Base-by-base conservation (phyloP, 1,140 invertebrate species). In the Aplysia californica region DNA sequence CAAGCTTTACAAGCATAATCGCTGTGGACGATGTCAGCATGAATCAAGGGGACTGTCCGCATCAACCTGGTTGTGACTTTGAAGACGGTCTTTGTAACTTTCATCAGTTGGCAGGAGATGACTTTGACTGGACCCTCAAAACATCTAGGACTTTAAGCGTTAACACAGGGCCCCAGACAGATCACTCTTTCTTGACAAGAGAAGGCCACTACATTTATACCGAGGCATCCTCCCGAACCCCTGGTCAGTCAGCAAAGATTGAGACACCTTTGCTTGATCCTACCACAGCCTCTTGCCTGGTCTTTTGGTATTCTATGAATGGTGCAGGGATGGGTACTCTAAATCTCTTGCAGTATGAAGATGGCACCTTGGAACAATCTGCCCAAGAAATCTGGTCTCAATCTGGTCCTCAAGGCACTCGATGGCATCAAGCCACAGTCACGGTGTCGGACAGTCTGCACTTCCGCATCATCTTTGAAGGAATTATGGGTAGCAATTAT, bases 301-400 rank as follows among this genome's bases (percentile, higher is more conserved):
- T 85, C 95, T 92, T 91, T 93, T 96, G 92, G 91, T 93, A 90
- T 83, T 94, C 95, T 21, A 31, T 35, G 15, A 86, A 82, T 6
- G 29, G 35, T 6, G 10, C 35, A 41, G 38, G 20, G 18, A 21
- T 29, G 50, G 65, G 35, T 23, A 10, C 23, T 21, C 31, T 41
- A 20, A 29, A 41, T 20, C 33, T n/a, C n/a, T 44, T 39, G 29
- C 39, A 39, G 18, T 65, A 29, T 68, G 6, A 29, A n/a, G 33
- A n/a, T 26, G 10, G 21, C 31, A n/a, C n/a, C n/a, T n/a, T n/a
- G n/a, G n/a, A n/a, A n/a, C n/a, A n/a, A n/a, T n/a, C n/a, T n/a
- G n/a, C n/a, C n/a, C n/a, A n/a, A n/a, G 10, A n/a, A 21, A 50
- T 76, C 2, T 76, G 65, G 50, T 29, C 66, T 3, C n/a, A n/a